Conservation (phyloP, 2,888 invertebrate genomes). For the Leucoma salicis region DNA sequence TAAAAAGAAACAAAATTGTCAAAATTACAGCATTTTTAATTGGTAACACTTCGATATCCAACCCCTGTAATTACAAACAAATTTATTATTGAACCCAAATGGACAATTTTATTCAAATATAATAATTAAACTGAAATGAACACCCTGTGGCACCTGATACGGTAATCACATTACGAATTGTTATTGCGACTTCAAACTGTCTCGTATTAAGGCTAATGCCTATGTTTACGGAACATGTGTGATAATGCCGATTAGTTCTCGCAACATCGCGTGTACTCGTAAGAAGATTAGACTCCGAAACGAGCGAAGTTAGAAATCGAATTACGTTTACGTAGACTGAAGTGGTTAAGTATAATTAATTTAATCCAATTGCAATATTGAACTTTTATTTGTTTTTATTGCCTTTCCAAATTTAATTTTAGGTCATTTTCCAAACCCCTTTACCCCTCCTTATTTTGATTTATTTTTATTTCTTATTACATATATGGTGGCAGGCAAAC, state of each 20-base stretch:
- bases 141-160: neutral
- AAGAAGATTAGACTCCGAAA: neutral
- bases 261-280: neutral
- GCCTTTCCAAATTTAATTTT: too few relatives aligned
- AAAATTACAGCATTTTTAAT: too few relatives aligned
- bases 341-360: neutral
- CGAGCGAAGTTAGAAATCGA: neutral
- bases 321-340: neutral
- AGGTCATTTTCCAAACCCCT: too few relatives aligned
- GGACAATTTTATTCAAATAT: neutral
- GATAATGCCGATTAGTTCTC: conserved; percentile 15
- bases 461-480: too few relatives aligned
- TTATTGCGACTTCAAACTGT: conserved; percentile 9
- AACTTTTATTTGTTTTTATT: too few relatives aligned
- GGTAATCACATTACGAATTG: conserved; percentile 3
- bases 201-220: conserved; percentile 9
- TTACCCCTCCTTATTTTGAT: too few relatives aligned
- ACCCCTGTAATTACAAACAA: too few relatives aligned
- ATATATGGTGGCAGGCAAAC: too few relatives aligned
- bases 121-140: neutral
- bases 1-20: too few relatives aligned
- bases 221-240: conserved; percentile 11
- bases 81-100: too few relatives aligned
- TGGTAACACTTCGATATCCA: too few relatives aligned
- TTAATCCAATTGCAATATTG: neutral